Base-by-base conservation (phyloP, 2,797 vertebrate species). In the Sphaeramia orbicularis region DNA sequence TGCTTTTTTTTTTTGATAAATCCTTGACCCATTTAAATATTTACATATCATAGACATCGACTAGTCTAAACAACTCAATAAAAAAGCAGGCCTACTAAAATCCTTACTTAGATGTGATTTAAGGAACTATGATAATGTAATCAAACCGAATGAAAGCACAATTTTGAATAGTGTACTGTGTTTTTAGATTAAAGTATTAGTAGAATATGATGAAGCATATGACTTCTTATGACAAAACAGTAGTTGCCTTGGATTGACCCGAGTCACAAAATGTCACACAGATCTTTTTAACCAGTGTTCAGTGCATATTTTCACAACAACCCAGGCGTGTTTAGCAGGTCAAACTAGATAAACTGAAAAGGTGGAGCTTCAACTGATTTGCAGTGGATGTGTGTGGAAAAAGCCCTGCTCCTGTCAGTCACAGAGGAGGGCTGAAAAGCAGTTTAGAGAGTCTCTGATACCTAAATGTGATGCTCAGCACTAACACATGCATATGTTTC, bases 301-400 rank as follows among this genome's bases (percentile, higher is more conserved):
- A 6, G 7, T 4, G 21, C 2, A 13, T 16, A n/a, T 65, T 7
- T 35, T 36, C 14, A n/a, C 19, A 38, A 45, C 12, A 13, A 62
- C 7, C 11, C 4, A 57, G 44, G 48, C 66, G 45, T 0, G 60
- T 65, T 15, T 15, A 35, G 18, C 71, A 55, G 62, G 78, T 57
- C 44, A 27, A 73, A 74, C 71, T 52, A 45, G 76, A 80, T 45
- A 10, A 74, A 68, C 7, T 0, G 35, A 48, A 30, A 37, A 42
- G 40, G 14, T 57, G 21, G 11, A 47, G 36, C 4, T 41, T 37
- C n/a, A 2, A 10, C 48, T 35, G 45, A 13, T 40, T 38, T 64
- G 7, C 4, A 21, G 12, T 8, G n/a, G 49, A 36, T 9, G 21
- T 5, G 35, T 13, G 18, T 2, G 43, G 35, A 53, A 15, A 1